Evolutionary conservation across 2,113 vertebrate species (phyloP).

Genomic region (Mesitornis unicolor): DNA sequence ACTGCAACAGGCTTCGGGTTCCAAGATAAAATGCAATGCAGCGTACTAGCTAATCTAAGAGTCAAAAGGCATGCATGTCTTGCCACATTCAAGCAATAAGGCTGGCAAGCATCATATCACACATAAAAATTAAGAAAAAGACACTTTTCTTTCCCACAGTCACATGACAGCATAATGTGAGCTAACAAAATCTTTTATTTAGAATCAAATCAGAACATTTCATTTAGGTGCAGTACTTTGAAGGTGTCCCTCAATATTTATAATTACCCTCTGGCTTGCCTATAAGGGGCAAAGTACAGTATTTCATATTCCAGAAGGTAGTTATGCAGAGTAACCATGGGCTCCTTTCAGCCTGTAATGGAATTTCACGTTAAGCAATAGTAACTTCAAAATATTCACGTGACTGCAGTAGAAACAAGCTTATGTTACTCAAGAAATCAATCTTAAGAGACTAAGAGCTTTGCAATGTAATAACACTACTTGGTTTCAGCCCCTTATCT

Average conservation of each 20-base stretch:
- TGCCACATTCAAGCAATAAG: not conserved
- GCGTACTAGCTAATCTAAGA: not conserved
- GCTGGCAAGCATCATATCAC: not conserved
- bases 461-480: conserved; percentile 43
- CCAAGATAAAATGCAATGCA: not conserved
- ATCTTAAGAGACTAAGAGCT: conserved; percentile 24
- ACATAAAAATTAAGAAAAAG: not conserved
- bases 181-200: not conserved
- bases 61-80: not conserved
- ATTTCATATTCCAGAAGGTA: not conserved
- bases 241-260: not conserved
- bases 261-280: not conserved
- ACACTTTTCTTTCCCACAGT: not conserved
- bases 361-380: not conserved
- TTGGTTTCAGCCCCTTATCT: conserved; percentile 41
- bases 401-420: conserved; percentile 12
- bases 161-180: not conserved
- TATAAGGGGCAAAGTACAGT: not conserved
- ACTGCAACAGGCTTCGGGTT: not conserved
- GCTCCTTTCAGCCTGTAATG: not conserved
- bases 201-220: not conserved
- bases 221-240: not conserved
- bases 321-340: not conserved
- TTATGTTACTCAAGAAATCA: conserved; percentile 42
- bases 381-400: conserved; percentile 37